Evolutionary conservation across 2,888 invertebrate genomes (phyloP).

Genomic region (Lamellibrachia satsuma): DNA sequence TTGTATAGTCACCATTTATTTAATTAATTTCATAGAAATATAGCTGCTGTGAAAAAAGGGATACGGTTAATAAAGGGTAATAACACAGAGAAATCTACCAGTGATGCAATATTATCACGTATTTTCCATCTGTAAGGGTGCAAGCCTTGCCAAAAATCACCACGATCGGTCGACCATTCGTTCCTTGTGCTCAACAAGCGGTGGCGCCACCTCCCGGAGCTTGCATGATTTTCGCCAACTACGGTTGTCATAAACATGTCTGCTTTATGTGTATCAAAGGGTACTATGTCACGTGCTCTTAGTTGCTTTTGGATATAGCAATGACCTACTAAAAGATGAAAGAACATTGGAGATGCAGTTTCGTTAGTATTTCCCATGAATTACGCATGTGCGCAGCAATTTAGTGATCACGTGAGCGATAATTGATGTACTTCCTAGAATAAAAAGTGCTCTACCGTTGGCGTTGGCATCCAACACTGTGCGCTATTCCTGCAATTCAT

Average conservation of each 20-base stretch:
- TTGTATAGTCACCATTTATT: too few species aligned
- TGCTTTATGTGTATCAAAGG: background rate
- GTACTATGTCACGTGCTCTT: background rate
- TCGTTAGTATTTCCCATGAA: background rate
- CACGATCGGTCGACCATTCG: too few species aligned
- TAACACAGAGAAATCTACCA: too few species aligned
- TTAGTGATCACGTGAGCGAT: background rate
- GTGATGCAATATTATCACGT: too few species aligned
- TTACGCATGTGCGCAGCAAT: background rate
- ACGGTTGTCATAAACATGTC: background rate
- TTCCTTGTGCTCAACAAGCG: too few species aligned
- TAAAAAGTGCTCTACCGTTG: background rate
- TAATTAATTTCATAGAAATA: too few species aligned
- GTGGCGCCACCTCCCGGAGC: too few species aligned
- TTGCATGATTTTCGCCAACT: too few species aligned
- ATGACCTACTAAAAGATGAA: background rate
- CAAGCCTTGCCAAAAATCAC: too few species aligned
- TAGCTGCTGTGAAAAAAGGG: too few species aligned
- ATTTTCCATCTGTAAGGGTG: too few species aligned
- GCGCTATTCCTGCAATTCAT: background rate
- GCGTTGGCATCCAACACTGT: background rate
- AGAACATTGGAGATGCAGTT: background rate
- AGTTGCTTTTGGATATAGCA: background rate
- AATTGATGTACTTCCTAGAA: background rate
- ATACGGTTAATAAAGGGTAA: too few species aligned